phyloP scores from a whole-genome alignment of 2,888 invertebrate genomes.

The Tuberolachnus salignus region DNA sequence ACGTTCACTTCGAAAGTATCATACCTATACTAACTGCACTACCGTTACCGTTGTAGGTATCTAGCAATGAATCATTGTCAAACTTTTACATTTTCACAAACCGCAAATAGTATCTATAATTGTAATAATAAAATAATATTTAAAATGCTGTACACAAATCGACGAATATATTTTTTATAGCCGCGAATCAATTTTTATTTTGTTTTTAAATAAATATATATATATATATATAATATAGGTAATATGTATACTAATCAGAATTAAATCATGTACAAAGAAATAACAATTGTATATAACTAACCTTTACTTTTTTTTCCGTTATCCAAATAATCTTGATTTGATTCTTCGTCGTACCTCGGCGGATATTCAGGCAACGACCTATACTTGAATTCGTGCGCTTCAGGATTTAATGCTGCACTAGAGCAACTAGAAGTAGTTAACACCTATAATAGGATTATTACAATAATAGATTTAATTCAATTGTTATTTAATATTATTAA shows the following conservation, averaged over 20 bases:
- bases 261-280: not conserved
- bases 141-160: not conserved
- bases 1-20: conserved; percentile 51
- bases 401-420: conserved; percentile 61
- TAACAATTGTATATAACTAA: not conserved
- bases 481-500: not conserved
- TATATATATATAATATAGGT: not conserved
- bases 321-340: conserved; percentile 20
- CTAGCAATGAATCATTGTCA: conserved; percentile 26
- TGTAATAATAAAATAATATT: not conserved
- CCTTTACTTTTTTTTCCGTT: conserved; percentile 53
- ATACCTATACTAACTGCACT: not conserved
- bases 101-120: conserved; percentile 27
- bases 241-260: not conserved
- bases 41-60: not conserved
- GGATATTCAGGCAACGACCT: conserved; percentile 58
- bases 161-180: too few species aligned
- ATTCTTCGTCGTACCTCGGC: conserved; percentile 56
- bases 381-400: conserved; percentile 63
- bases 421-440: conserved; percentile 43
- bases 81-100: conserved; percentile 51
- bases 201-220: not conserved
- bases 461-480: conserved; percentile 2
- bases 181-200: too few species aligned
- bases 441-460: conserved; percentile 53